Conservation (phyloP, 2,888 invertebrate genomes). For the Geophilus truncorum region DNA sequence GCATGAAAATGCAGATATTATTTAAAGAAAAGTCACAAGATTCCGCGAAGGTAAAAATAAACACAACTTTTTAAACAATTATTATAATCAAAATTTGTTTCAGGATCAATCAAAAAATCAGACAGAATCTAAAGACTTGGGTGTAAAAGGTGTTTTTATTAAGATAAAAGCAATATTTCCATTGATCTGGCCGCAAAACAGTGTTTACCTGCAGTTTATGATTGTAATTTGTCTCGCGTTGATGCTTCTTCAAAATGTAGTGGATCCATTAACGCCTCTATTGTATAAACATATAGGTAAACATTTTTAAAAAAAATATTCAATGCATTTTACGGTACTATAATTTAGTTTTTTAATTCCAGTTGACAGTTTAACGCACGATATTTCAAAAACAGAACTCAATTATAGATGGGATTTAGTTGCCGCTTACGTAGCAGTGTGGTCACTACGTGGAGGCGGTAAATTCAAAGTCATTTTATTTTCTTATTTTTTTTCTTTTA, state of each 20-base stretch:
- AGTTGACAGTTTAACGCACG: slow-evolving; percentile 72
- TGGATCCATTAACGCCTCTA: slow-evolving; percentile 88
- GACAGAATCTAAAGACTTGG: slow-evolving; percentile 40
- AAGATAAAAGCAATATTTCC: slow-evolving; percentile 77
- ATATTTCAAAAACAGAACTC: slow-evolving; percentile 48
- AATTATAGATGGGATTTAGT: slow-evolving; percentile 85
- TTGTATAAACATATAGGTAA: slow-evolving; percentile 87
- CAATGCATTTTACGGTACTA: slow-evolving; percentile 23
- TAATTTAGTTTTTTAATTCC: slow-evolving; percentile 40
- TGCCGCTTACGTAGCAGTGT: slow-evolving; percentile 75
- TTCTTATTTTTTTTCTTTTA: neutral
- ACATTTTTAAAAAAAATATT: slow-evolving; percentile 41
- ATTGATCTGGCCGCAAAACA: slow-evolving; percentile 90
- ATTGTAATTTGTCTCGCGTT: slow-evolving; percentile 76
- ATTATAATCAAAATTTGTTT: neutral
- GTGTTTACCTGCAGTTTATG: slow-evolving; percentile 66
- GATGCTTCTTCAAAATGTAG: slow-evolving; percentile 70
- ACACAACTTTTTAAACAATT: neutral
- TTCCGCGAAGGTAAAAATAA: neutral
- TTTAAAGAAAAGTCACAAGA: neutral
- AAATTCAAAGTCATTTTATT: neutral
- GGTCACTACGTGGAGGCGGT: slow-evolving; percentile 93
- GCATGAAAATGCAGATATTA: slow-evolving; percentile 79
- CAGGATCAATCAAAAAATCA: neutral
- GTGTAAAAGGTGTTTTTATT: slow-evolving; percentile 57